phyloP scores from a whole-genome alignment of 2,797 vertebrate species.

The Micrastur ruficollis region DNA sequence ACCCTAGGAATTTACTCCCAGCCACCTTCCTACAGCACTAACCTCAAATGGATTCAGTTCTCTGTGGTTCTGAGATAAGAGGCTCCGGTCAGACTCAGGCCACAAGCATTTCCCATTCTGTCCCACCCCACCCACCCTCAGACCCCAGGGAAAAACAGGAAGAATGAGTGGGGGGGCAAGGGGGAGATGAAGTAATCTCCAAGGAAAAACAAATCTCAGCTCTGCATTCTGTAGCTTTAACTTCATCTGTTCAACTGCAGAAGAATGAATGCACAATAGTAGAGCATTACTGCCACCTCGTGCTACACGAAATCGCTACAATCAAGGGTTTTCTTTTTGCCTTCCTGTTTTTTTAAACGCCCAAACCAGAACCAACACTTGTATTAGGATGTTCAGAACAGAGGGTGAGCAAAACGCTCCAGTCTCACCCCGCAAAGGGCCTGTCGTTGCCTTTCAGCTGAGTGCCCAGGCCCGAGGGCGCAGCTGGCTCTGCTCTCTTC shows the following conservation, averaged over 20 bases:
- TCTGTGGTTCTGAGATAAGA: not conserved
- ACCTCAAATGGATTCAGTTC: not conserved
- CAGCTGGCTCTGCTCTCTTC: too few relatives aligned
- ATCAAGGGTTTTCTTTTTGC: not conserved
- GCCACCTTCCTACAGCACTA: not conserved
- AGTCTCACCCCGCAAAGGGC: accelerated
- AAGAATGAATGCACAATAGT: not conserved
- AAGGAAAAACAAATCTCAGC: not conserved
- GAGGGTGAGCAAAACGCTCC: not conserved
- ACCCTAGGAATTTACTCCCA: not conserved
- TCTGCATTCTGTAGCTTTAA: not conserved
- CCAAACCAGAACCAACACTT: not conserved
- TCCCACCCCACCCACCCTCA: not conserved
- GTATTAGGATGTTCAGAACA: not conserved
- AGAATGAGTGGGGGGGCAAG: accelerated
- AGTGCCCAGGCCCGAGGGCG: accelerated
- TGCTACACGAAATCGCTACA: not conserved
- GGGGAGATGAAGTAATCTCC: not conserved
- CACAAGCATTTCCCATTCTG: not conserved
- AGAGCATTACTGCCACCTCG: conserved; percentile 44
- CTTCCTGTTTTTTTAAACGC: not conserved
- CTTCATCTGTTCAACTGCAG: not conserved
- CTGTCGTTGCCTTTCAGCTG: not conserved
- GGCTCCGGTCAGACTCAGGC: not conserved
- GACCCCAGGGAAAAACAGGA: not conserved